Percentiles rank a stretch among this genome's conserved stretches.
phyloP scores from a whole-genome alignment of 2,888 invertebrate species.

The Andrena camellia region DNA sequence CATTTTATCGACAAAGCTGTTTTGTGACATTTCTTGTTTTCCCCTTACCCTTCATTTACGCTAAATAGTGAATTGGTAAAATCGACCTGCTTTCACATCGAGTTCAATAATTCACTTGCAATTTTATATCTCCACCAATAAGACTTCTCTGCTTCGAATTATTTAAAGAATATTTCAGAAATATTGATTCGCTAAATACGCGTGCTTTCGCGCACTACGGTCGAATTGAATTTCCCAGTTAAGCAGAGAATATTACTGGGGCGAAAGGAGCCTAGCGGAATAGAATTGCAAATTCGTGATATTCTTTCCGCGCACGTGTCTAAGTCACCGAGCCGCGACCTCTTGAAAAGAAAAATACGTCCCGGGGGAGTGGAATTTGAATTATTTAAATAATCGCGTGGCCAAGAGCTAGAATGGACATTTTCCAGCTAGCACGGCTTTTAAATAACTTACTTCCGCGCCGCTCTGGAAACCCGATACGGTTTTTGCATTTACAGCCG shows the following conservation, averaged over 20 bases:
- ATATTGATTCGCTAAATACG: background rate
- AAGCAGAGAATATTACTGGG: background rate
- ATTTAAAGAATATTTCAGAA: background rate
- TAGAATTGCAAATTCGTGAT: constrained; percentile 36
- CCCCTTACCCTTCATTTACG: too few species aligned
- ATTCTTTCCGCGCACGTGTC: constrained; percentile 16
- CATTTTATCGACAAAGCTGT: too few species aligned
- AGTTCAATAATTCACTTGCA: too few species aligned
- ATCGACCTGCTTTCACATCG: too few species aligned
- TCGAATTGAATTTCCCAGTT: background rate
- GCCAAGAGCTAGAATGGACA: constrained; percentile 22
- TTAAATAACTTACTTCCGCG: constrained; percentile 52
- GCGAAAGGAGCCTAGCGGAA: background rate
- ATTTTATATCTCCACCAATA: too few species aligned
- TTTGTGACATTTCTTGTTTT: too few species aligned
- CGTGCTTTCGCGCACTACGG: background rate
- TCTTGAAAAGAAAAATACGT: constrained; percentile 21
- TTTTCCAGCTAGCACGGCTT: constrained; percentile 35
- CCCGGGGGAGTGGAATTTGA: constrained; percentile 14
- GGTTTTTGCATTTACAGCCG: constrained; percentile 33
- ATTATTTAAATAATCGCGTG: constrained; percentile 53
- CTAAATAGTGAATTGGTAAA: too few species aligned
- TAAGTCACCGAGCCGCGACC: constrained; percentile 16
- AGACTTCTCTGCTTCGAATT: background rate
- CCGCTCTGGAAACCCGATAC: constrained; percentile 20